phyloP scores from a whole-genome alignment of 2,888 invertebrate species.

The Lymantria monacha region DNA sequence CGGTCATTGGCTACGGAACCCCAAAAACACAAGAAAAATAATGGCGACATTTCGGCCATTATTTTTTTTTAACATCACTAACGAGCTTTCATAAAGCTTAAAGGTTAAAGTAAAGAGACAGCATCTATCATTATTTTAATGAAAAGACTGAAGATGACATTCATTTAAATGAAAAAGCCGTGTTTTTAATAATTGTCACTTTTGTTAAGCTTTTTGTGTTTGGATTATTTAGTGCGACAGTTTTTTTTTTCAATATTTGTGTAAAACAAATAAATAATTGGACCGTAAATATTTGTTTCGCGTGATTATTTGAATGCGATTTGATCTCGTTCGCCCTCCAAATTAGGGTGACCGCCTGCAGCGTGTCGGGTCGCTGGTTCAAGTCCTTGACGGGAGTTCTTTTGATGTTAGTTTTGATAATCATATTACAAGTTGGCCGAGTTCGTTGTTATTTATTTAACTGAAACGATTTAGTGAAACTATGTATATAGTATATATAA shows the following conservation, averaged over 20 bases:
- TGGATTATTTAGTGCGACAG: background rate
- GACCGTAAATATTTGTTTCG: background rate
- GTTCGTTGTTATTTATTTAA: no score
- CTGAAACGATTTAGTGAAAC: no score
- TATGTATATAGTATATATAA: no score
- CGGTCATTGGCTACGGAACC: no score
- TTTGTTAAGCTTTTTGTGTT: background rate
- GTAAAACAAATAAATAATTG: background rate
- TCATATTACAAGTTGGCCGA: no score
- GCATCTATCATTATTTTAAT: constrained; percentile 2
- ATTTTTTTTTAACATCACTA: background rate
- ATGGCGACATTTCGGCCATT: background rate
- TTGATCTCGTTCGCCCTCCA: background rate
- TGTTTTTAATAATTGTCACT: constrained; percentile 4
- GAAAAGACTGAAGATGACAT: background rate
- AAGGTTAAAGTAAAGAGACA: background rate
- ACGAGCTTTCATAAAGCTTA: background rate
- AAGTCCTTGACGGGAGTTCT: background rate
- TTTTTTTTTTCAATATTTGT: background rate
- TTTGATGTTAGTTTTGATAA: background rate
- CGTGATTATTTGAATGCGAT: background rate
- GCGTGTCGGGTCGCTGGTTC: background rate
- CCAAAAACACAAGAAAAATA: no score
- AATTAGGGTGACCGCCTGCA: background rate
- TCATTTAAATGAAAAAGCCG: constrained; percentile 1